Evolutionary conservation across 1,140 invertebrate species (phyloP), one percentile per base, ranked within the genome.

Genomic region (Aphidius gifuensis): DNA sequence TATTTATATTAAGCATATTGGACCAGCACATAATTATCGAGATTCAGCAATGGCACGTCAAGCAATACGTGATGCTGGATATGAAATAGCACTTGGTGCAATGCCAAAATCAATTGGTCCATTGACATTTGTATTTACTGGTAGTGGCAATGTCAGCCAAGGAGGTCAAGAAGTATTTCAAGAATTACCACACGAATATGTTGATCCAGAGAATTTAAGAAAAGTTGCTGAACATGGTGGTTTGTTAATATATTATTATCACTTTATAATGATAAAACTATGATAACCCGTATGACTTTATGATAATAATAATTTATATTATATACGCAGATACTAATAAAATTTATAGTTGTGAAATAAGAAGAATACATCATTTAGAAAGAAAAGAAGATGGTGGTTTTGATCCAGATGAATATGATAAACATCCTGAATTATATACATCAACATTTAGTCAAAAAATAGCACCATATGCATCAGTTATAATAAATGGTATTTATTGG

Each of bases 401-500:
- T 74, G 91, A 98, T 79, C 81, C 88, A 7, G 86, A 90, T 46
- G 98, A 99, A 73, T 99, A 97, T 78, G 92, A 96, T 58, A 85
- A 92, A 67, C 87, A 93, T 77, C 97, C 98, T 4, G 92, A 97
- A 70, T 82, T 88, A 71, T 99, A 99, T 74, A 93, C 93, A 61
- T 99, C 97, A 7, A 96, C 92, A 5, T 99, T 99, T 77, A 94
- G 92, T 65, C 93, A 96, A 74, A 97, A 93, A 79, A 97, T 99
- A 67, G 98, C 97, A 0, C 96, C 97, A 0, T 98, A 97, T 76
- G 96, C 97, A 0, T 97, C 95, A 0, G 93, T 97, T 0, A 92
- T 99, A 55, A 86, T 99, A 4, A 99, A 99, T 75, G 94, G 98
- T 6, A 99, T 99, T 66, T 99, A 99, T 78, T 99, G 96, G 96